These are phyloP conservation scores for Marcusenius ussheri DNA, from an alignment of 2,113 vertebrate genomes.

Conservation along the genomic window DNA sequence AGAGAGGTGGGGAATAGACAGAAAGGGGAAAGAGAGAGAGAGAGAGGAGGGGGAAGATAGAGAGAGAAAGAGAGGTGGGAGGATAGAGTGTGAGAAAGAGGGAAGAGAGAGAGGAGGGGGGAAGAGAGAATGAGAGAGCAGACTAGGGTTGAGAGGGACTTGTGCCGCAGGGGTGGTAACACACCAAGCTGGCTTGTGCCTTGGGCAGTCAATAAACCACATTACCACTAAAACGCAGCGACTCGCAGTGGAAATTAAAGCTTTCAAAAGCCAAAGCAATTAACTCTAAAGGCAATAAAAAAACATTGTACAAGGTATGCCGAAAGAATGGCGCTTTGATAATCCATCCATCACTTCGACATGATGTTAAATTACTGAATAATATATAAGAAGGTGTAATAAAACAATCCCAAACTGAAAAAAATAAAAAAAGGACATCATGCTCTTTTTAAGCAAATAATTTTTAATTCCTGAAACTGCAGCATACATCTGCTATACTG, in stretches of 20 bases:
- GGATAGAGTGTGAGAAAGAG: no score
- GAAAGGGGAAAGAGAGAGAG: no score
- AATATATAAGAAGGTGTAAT: background rate
- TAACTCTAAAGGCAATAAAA: constrained; percentile 8
- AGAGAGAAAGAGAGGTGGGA: no score
- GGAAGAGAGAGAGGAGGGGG: background rate
- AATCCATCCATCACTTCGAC: background rate
- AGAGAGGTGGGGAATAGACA: no score
- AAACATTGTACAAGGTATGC: background rate
- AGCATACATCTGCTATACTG: background rate
- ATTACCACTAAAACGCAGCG: background rate
- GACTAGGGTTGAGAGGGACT: background rate
- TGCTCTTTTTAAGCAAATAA: background rate
- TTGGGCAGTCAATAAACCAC: constrained; percentile 8
- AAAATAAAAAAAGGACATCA: background rate
- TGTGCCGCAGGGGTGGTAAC: background rate
- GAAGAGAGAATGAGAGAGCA: background rate
- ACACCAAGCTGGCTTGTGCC: background rate
- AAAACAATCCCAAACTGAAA: background rate
- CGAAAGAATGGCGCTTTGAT: background rate
- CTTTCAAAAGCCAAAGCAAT: constrained; percentile 16
- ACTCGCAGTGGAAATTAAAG: constrained; percentile 6
- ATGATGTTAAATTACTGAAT: background rate
- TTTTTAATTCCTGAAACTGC: background rate
- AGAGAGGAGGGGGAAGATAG: no score